Evolutionary conservation across 2,888 invertebrate genomes (phyloP).

Genomic region (Lasioglossum lativentre): DNA sequence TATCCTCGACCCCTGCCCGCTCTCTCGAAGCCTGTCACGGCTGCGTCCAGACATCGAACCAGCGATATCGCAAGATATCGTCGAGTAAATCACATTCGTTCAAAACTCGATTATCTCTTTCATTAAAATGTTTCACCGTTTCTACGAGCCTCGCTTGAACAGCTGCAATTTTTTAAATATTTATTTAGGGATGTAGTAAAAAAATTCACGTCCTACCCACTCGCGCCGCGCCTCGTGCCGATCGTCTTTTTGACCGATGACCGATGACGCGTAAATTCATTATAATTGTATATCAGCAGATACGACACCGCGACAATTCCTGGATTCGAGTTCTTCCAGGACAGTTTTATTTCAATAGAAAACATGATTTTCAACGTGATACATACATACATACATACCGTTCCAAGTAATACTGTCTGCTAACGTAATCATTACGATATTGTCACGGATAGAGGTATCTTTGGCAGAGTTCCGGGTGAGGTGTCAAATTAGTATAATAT

Average conservation of each 20-base stretch:
- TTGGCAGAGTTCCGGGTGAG: neutral
- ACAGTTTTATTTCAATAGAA: too few species aligned
- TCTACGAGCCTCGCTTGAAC: neutral
- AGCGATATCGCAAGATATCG: neutral
- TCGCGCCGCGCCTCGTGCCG: too few species aligned
- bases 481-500: slow-evolving; percentile 61
- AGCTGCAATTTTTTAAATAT: too few species aligned
- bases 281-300: too few species aligned
- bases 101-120: neutral
- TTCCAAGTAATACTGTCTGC: neutral
- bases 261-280: too few species aligned
- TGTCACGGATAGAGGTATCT: neutral
- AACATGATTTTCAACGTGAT: neutral
- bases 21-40: neutral
- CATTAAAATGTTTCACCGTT: neutral
- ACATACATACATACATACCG: too few species aligned
- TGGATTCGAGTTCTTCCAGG: too few species aligned
- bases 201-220: too few species aligned
- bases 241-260: too few species aligned
- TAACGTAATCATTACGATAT: neutral
- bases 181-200: too few species aligned
- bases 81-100: neutral
- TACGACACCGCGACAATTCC: too few species aligned
- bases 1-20: neutral
- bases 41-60: neutral